These are phyloP conservation scores for Drosophila busckii DNA, from an alignment of 1,140 invertebrate species.

Conservation along the genomic window DNA sequence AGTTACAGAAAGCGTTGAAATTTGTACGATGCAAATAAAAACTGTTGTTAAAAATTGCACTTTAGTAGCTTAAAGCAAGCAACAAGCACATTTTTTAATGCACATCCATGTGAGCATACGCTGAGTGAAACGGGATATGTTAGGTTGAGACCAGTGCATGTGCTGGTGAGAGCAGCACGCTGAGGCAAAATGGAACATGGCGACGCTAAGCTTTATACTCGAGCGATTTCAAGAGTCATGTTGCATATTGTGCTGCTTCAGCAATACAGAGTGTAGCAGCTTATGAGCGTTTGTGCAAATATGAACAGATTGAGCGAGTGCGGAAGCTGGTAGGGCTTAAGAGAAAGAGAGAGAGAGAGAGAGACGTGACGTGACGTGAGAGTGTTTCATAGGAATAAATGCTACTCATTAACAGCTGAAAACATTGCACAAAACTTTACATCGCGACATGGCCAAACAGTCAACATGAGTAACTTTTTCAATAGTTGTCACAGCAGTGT, in stretches of 20 bases:
- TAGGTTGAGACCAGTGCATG: slow-evolving; percentile 4
- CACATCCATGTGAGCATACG: slow-evolving; percentile 66
- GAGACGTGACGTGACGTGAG: background rate
- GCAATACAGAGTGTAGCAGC: slow-evolving; percentile 24
- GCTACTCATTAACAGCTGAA: slow-evolving; percentile 37
- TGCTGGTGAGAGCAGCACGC: background rate
- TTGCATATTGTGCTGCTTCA: slow-evolving; percentile 55
- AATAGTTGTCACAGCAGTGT: slow-evolving; percentile 24
- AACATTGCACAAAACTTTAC: slow-evolving; percentile 12
- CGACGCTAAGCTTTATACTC: slow-evolving; percentile 56
- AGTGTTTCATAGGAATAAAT: background rate
- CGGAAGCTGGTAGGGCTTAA: too few relatives aligned
- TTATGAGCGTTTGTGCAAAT: slow-evolving; percentile 64
- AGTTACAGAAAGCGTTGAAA: too few relatives aligned
- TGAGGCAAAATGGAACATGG: slow-evolving; percentile 35
- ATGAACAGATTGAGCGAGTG: slow-evolving; percentile 37
- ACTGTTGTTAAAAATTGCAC: too few relatives aligned
- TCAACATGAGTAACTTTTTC: slow-evolving; percentile 31
- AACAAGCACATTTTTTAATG: slow-evolving; percentile 29
- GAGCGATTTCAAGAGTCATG: slow-evolving; percentile 47
- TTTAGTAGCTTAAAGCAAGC: slow-evolving; percentile 33
- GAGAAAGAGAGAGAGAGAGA: background rate
- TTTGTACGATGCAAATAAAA: too few relatives aligned
- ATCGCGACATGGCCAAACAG: slow-evolving; percentile 22
- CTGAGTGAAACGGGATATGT: background rate